Percentiles rank a stretch among this genome's conserved stretches.
These are phyloP conservation scores for Setipinna tenuifilis DNA, from an alignment of 2,797 vertebrate species.

Conservation along the genomic window DNA sequence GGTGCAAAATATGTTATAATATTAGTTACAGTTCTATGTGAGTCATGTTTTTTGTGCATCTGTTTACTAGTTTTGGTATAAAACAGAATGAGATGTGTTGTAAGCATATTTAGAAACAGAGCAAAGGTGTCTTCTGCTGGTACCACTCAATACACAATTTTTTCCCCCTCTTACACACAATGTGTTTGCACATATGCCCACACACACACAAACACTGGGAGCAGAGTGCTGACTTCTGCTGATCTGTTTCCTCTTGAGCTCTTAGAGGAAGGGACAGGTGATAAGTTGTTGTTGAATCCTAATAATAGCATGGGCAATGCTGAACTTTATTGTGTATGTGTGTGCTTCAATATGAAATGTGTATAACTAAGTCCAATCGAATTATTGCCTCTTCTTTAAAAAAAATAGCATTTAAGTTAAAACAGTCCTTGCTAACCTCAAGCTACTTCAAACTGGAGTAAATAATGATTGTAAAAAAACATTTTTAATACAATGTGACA, in stretches of 20 bases:
- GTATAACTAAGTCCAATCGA: not conserved
- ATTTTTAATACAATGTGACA: too few relatives aligned
- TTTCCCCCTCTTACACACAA: too few relatives aligned
- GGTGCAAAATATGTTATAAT: too few relatives aligned
- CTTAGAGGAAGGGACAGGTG: not conserved
- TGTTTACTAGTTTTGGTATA: too few relatives aligned
- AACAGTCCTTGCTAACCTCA: not conserved
- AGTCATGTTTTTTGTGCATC: too few relatives aligned
- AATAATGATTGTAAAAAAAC: not conserved
- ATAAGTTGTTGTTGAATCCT: slow-evolving; percentile 16
- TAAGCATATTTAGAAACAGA: too few relatives aligned
- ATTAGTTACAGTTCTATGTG: too few relatives aligned
- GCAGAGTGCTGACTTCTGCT: not conserved
- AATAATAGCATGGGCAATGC: slow-evolving; percentile 3
- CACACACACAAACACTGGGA: not conserved
- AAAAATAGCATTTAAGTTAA: not conserved
- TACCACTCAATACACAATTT: too few relatives aligned
- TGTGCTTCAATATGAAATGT: not conserved
- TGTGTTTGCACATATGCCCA: not conserved
- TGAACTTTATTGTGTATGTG: not conserved
- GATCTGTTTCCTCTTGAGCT: not conserved
- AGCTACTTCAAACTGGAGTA: not conserved
- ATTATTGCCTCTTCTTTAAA: not conserved
- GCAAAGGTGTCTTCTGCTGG: too few relatives aligned
- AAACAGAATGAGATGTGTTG: too few relatives aligned